A percentile compares a stretch with the other conserved stretches of the same genome.
These are phyloP conservation scores for Chelmon rostratus DNA, from an alignment of 2,797 vertebrate genomes.

Conservation along the genomic window DNA sequence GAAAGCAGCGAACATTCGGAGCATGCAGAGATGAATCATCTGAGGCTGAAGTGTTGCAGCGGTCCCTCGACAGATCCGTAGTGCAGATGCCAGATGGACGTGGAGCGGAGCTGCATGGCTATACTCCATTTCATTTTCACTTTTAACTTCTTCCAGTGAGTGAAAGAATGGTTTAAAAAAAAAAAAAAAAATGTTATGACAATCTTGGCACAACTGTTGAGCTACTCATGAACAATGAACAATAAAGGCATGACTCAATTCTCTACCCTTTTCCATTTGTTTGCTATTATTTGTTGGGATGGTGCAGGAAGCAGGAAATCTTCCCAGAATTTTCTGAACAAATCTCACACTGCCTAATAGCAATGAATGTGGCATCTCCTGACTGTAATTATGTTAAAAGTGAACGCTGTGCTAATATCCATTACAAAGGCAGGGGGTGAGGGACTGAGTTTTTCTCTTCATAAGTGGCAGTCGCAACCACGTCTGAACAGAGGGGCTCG, in stretches of 20 bases:
- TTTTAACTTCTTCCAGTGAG: slow-evolving; percentile 28
- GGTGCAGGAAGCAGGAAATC: slow-evolving; percentile 18
- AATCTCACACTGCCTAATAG: slow-evolving; percentile 23
- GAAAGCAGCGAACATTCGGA: slow-evolving; percentile 45
- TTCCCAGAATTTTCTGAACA: slow-evolving; percentile 26
- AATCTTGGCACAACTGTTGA: slow-evolving; percentile 31
- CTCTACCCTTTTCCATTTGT: slow-evolving; percentile 22
- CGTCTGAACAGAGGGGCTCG: slow-evolving; percentile 16
- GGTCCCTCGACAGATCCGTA: slow-evolving; percentile 39
- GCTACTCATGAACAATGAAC: slow-evolving; percentile 22
- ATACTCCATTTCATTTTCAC: slow-evolving; percentile 12
- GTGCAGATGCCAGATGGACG: slow-evolving; percentile 62
- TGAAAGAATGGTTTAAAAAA: not conserved
- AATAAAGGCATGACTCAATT: slow-evolving; percentile 23
- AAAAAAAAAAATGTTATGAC: not conserved
- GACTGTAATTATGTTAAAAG: slow-evolving; percentile 30
- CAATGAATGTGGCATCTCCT: slow-evolving; percentile 10
- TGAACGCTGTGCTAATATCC: slow-evolving; percentile 16
- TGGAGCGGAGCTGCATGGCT: slow-evolving; percentile 17
- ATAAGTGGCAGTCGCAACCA: slow-evolving; percentile 13
- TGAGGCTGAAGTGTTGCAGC: slow-evolving; percentile 26
- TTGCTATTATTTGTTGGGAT: slow-evolving; percentile 21
- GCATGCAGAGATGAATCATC: slow-evolving; percentile 53
- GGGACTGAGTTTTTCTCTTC: slow-evolving; percentile 23
- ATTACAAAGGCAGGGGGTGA: slow-evolving; percentile 7